Percentiles rank a stretch among this genome's conserved stretches.
Evolutionary conservation across 2,113 vertebrate genomes (phyloP).

Genomic region (Varanus salvator): DNA sequence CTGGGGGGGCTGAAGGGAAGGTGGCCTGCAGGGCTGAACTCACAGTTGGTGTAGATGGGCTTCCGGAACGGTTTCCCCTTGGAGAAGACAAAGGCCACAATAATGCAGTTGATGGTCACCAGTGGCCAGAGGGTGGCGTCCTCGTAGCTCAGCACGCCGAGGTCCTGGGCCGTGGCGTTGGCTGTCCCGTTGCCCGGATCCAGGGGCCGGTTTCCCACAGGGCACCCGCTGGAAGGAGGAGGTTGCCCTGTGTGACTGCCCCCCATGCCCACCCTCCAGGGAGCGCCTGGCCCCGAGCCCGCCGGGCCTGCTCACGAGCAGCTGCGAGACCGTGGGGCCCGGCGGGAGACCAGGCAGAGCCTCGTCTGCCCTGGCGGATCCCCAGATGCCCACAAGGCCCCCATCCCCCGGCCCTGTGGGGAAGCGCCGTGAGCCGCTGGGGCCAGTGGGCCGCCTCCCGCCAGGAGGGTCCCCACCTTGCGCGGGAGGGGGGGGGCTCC

Average conservation of each 20-base stretch:
- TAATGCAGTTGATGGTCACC: conserved; percentile 67
- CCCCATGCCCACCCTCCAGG: too few species aligned
- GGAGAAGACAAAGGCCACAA: conserved; percentile 73
- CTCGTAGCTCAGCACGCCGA: conserved; percentile 68
- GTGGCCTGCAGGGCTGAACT: conserved; percentile 28
- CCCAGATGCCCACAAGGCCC: not conserved
- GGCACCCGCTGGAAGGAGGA: conserved; percentile 64
- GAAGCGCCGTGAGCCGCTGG: too few species aligned
- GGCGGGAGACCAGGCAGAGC: not conserved
- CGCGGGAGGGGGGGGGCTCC: too few species aligned
- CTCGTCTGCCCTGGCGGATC: not conserved
- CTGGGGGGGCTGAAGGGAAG: not conserved
- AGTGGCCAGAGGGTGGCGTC: conserved; percentile 70
- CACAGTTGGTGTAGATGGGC: conserved; percentile 77
- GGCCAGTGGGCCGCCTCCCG: too few species aligned
- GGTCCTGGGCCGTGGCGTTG: conserved; percentile 16
- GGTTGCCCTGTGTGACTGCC: not conserved
- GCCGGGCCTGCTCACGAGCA: too few species aligned
- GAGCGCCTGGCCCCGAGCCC: not conserved
- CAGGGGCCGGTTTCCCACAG: conserved; percentile 40
- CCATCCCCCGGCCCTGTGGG: too few species aligned
- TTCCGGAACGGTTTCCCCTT: conserved; percentile 80
- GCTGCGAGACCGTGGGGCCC: not conserved
- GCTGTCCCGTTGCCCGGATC: conserved; percentile 37
- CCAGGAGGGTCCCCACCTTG: not conserved